Percentiles rank a stretch among this genome's conserved stretches.
Conservation (phyloP, 2,888 invertebrate genomes). For the Limnephilus rhombicus region DNA sequence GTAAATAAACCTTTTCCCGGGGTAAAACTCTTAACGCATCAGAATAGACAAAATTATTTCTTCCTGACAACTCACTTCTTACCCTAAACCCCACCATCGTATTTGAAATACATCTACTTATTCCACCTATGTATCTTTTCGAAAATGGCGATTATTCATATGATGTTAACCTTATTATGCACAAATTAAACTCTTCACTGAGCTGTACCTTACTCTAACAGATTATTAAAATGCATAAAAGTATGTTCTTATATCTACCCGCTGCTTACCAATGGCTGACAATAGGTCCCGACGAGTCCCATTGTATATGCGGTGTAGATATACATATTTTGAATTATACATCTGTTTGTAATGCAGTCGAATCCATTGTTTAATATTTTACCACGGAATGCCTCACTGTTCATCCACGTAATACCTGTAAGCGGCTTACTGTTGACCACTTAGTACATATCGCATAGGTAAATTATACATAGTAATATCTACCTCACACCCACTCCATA, state of each 20-base stretch:
- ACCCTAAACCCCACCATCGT: background rate
- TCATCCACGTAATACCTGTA: background rate
- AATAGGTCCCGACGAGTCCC: background rate
- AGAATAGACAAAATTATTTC: too few species aligned
- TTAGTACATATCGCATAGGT: background rate
- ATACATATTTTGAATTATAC: background rate
- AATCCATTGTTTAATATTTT: background rate
- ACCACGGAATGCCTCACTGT: background rate
- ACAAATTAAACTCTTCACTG: background rate
- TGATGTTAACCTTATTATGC: background rate
- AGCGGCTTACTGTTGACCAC: background rate
- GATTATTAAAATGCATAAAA: background rate
- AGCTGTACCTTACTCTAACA: background rate
- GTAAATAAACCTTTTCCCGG: too few species aligned
- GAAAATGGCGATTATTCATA: too few species aligned
- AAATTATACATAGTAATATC: slow-evolving; percentile 26
- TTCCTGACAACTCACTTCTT: too few species aligned
- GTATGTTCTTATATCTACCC: background rate
- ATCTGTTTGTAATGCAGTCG: background rate
- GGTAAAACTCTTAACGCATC: too few species aligned
- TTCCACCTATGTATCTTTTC: too few species aligned
- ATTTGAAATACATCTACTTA: too few species aligned
- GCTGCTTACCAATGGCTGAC: background rate
- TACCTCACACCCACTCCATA: slow-evolving; percentile 26
- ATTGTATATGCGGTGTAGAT: background rate